Evolutionary conservation across 1,140 invertebrate genomes (phyloP).

Genomic region (Tetragonula clypearis): DNA sequence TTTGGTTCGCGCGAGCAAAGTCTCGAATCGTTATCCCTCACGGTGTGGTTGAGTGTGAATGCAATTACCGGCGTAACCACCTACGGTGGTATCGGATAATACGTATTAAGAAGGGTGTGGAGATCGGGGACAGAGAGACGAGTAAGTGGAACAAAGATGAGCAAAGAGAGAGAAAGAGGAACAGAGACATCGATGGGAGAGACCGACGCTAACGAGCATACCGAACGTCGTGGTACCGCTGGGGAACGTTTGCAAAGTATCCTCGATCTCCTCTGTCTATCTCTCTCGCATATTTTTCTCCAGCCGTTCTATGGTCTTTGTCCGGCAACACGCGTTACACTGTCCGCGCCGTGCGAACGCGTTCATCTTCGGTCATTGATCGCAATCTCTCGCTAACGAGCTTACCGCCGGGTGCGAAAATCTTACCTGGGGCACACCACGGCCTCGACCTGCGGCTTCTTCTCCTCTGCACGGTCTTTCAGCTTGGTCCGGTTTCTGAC

Average conservation of each 20-base stretch:
- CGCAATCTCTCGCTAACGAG: slow-evolving; percentile 79
- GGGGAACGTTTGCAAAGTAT: slow-evolving; percentile 69
- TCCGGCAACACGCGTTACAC: slow-evolving; percentile 39
- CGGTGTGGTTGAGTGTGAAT: slow-evolving; percentile 76
- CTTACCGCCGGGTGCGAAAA: slow-evolving; percentile 78
- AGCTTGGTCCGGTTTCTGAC: neutral
- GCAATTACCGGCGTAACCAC: slow-evolving; percentile 78
- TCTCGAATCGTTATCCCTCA: slow-evolving; percentile 63
- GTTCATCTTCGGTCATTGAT: slow-evolving; percentile 81
- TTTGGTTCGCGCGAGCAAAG: slow-evolving; percentile 43
- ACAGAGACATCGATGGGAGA: slow-evolving; percentile 34
- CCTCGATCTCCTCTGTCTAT: slow-evolving; percentile 50
- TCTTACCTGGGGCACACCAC: slow-evolving; percentile 68
- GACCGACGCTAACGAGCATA: slow-evolving; percentile 74
- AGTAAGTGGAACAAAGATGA: neutral
- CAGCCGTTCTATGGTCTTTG: neutral
- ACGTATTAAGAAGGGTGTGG: slow-evolving; percentile 65
- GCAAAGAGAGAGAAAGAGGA: slow-evolving; percentile 3
- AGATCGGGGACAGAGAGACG: neutral
- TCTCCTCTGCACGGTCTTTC: slow-evolving; percentile 9
- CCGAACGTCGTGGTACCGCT: slow-evolving; percentile 32
- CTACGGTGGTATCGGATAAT: slow-evolving; percentile 78
- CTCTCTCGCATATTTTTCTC: slow-evolving; percentile 20
- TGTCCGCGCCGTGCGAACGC: slow-evolving; percentile 71
- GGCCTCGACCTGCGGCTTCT: slow-evolving; percentile 48